Base-by-base conservation (phyloP, 2,797 vertebrate genomes). In the Acrossocheilus wenchowensis region DNA sequence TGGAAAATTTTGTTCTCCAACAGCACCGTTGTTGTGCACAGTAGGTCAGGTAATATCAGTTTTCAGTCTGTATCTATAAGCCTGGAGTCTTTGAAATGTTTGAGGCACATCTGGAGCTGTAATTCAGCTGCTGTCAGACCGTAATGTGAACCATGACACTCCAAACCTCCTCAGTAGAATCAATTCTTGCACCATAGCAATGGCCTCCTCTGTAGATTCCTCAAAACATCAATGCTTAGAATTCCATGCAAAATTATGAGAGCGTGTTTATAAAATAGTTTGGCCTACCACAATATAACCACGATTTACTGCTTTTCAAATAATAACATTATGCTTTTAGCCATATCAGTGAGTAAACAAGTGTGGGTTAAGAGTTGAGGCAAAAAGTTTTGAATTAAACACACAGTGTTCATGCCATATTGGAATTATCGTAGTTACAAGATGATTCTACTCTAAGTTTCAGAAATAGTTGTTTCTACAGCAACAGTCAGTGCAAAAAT, bases 71-170 rank as follows among this genome's bases (percentile, higher is more conserved):
- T 79, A 21, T 84, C 34, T 68, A 15, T 48, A 64, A 82, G 54
- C 66, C 17, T 39, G 19, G 15, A 81, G 78, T 73, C 83, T 83
- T 83, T 79, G 57, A 80, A 86, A 86, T 81, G 73, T 89, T 87
- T 86, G 64, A 71, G 64, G 66, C 77, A 71, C 89, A 90, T 90
- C 89, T 87, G 87, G 86, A 82, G 74, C 66, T n/a, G 26, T 90
- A 87, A 88, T 43, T 88, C 86, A 89, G 43, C 62, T 10, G 12
- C 54, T 87, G 83, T 81, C 83, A 85, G 84, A 64, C 36, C 6
- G 69, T 86, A 87, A 90, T 74, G 62, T 83, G 71, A 90, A 89
- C 75, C 84, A 62, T 75, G 84, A 87, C 74, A 73, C 81, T 48
- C 43, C 73, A 79, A 54, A 74, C 41, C 68, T 85, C 41, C 57